These are phyloP conservation scores for Psococerastis gibbosa DNA, from an alignment of 2,888 invertebrate genomes.

Conservation along the genomic window DNA sequence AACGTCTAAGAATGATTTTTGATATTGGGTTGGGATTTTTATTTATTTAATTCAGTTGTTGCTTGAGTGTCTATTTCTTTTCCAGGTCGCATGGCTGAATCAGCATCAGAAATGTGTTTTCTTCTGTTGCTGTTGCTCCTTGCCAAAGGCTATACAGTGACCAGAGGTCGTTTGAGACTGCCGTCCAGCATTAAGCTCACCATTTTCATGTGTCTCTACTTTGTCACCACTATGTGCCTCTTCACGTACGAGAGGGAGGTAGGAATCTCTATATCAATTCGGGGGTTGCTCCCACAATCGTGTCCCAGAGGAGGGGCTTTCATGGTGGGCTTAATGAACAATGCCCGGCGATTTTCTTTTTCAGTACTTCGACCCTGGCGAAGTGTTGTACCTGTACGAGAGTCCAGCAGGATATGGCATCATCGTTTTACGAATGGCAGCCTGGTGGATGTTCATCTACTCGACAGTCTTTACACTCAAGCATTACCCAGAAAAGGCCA, in stretches of 20 bases:
- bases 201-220: constrained; percentile 58
- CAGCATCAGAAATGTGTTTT: constrained; percentile 53
- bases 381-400: constrained; percentile 78
- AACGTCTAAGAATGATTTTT: background rate
- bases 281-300: no score
- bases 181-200: constrained; percentile 56
- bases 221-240: constrained; percentile 49
- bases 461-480: constrained; percentile 53
- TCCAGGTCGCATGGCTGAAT: constrained; percentile 50
- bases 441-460: constrained; percentile 66
- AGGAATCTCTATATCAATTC: no score
- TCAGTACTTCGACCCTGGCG: constrained; percentile 76
- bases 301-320: no score
- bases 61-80: constrained; percentile 17
- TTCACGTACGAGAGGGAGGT: constrained; percentile 68
- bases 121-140: constrained; percentile 59
- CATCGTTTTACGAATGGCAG: constrained; percentile 49
- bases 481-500: constrained; percentile 64
- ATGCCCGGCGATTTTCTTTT: constrained; percentile 20
- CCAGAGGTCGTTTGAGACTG: constrained; percentile 56
- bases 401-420: constrained; percentile 76
- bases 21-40: background rate
- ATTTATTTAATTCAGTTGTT: no score
- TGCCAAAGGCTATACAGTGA: constrained; percentile 82
- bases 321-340: no score